These are phyloP conservation scores for Synanceia verrucosa DNA, from an alignment of 2,797 vertebrate species.

Conservation along the genomic window DNA sequence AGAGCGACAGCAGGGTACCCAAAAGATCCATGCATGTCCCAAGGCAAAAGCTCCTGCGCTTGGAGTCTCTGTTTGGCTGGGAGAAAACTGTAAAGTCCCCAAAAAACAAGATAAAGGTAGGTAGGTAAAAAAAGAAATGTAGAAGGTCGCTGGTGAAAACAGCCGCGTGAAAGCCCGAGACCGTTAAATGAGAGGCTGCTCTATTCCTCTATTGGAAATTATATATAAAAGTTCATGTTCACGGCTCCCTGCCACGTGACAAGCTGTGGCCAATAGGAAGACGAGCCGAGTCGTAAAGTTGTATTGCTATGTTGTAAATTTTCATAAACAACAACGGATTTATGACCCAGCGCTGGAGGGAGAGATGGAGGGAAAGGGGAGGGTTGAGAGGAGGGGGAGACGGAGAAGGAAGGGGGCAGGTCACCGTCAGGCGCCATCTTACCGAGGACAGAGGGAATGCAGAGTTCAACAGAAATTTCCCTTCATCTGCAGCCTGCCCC, in stretches of 20 bases:
- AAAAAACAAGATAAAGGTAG: neutral
- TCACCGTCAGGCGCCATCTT: constrained; percentile 96
- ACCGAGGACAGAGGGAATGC: constrained; percentile 82
- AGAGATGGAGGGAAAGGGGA: constrained; percentile 13
- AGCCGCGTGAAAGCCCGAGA: constrained; percentile 86
- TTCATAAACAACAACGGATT: constrained; percentile 99
- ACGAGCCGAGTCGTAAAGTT: constrained; percentile 95
- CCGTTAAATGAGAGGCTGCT: constrained; percentile 91
- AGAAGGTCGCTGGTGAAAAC: constrained; percentile 65
- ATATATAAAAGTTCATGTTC: constrained; percentile 99
- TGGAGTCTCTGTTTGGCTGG: constrained; percentile 61
- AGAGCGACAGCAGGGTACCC: constrained; percentile 60
- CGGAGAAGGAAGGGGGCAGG: constrained; percentile 77
- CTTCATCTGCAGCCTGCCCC: constrained; percentile 63
- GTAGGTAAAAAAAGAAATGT: constrained; percentile 57
- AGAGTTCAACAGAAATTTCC: constrained; percentile 76
- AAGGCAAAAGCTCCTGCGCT: constrained; percentile 58
- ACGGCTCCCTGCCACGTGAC: constrained; percentile 94
- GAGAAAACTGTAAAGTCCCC: constrained; percentile 56
- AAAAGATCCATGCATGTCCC: constrained; percentile 61
- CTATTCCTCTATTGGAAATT: constrained; percentile 97
- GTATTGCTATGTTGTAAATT: constrained; percentile 99
- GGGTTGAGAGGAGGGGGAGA: neutral
- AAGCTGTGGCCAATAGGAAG: constrained; percentile 89
- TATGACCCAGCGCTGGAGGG: constrained; percentile 87